Base-by-base conservation (phyloP, 1,140 invertebrate genomes). In the Coenobita brevimanus region DNA sequence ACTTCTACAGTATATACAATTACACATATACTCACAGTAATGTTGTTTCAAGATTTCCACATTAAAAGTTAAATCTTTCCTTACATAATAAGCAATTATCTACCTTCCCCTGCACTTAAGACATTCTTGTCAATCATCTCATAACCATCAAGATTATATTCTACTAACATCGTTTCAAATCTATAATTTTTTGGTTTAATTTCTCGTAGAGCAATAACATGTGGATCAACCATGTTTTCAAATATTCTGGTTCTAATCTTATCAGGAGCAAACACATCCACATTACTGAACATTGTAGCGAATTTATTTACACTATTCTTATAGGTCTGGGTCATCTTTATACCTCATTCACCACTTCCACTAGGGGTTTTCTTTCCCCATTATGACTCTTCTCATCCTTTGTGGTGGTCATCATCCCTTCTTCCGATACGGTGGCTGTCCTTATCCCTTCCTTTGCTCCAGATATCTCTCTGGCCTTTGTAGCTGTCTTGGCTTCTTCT, bases 251-350 rank as follows among this genome's bases (percentile, higher is more conserved):
- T n/a, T n/a, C n/a, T n/a, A n/a, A n/a, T n/a, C n/a, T n/a, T n/a
- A n/a, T n/a, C n/a, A n/a, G n/a, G n/a, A n/a, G n/a, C n/a, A n/a
- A n/a, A n/a, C n/a, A n/a, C n/a, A 10, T 73, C 30, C 21, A 73
- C 69, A 73, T 73, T 73, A 33, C 69, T 73, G 33, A 73, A 73
- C 69, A 73, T 73, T 30, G 38, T 21, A 73, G 6, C 36, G 21
- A 33, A 33, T 21, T 73, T 73, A 73, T 73, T 73, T 73, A 73
- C 69, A 73, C 62, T 64, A 6, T 64, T 3, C 30, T 6, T 30
- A 64, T 3, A 64, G n/a, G n/a, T n/a, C n/a, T n/a, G n/a, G n/a
- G n/a, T n/a, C n/a, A n/a, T n/a, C n/a, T n/a, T n/a, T n/a, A 3
- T n/a, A 3, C 21, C 21, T 3, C n/a, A 24, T 64, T 24, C 62